A percentile compares a stretch with the other conserved stretches of the same genome.
These are phyloP conservation scores for Epinephelus cyanopodus DNA, from an alignment of 2,113 vertebrate genomes.

Conservation along the genomic window DNA sequence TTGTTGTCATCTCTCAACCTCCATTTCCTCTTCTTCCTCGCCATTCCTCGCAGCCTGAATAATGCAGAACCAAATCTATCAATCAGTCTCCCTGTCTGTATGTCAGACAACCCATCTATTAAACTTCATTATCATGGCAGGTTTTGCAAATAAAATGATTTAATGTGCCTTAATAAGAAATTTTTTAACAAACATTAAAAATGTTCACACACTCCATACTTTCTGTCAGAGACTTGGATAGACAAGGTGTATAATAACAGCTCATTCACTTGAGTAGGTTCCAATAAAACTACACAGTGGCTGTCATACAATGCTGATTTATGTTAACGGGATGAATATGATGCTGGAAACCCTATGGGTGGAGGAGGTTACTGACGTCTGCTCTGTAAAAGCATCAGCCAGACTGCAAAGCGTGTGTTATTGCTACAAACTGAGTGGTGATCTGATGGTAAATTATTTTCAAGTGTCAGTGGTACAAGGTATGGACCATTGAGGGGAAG, in stretches of 20 bases:
- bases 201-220: background rate
- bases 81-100: background rate
- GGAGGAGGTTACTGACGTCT: slow-evolving; percentile 14
- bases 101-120: slow-evolving; percentile 5
- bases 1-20: slow-evolving; percentile 20
- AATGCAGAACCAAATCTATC: background rate
- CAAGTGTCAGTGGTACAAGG: background rate
- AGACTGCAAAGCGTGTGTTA: background rate
- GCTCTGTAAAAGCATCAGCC: background rate
- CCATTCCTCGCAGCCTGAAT: slow-evolving; percentile 8
- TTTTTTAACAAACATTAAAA: background rate
- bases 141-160: slow-evolving; percentile 10
- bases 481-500: background rate
- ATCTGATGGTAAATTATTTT: too few relatives aligned
- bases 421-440: background rate
- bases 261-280: background rate
- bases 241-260: background rate
- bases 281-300: background rate
- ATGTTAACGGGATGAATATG: background rate
- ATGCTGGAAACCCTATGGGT: slow-evolving; percentile 3
- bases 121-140: background rate
- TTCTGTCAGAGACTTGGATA: background rate
- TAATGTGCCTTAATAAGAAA: background rate
- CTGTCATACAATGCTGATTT: background rate
- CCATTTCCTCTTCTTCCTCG: background rate